These are phyloP conservation scores for Spinus olivaceus DNA, from an alignment of 2,797 vertebrate genomes.

Conservation along the genomic window DNA sequence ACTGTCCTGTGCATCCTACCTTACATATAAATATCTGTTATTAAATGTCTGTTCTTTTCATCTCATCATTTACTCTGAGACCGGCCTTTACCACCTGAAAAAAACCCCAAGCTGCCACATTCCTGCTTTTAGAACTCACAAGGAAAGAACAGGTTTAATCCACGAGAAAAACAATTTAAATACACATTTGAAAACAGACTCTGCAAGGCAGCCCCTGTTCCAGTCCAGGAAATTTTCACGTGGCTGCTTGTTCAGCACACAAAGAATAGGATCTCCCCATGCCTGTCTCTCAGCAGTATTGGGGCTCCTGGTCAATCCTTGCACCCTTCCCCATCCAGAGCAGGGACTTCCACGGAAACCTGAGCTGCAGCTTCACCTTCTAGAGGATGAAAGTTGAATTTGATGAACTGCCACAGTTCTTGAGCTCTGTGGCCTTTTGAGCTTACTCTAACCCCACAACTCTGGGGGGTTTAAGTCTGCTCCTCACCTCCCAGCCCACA, in stretches of 20 bases:
- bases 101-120: rapidly evolving
- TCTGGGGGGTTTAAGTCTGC: not conserved
- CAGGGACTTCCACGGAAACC: not conserved
- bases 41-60: not conserved
- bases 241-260: not conserved
- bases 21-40: not conserved
- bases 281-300: not conserved
- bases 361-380: not conserved
- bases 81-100: not conserved
- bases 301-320: not conserved
- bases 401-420: not conserved
- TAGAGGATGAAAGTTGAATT: not conserved
- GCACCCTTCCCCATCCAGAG: rapidly evolving
- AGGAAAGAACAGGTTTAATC: not conserved
- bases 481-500: not conserved
- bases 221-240: not conserved
- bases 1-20: not conserved
- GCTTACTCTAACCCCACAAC: not conserved
- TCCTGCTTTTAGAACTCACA: not conserved
- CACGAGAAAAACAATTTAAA: not conserved
- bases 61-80: not conserved
- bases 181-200: not conserved
- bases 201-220: not conserved
- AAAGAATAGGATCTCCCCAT: not conserved
- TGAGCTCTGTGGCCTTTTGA: not conserved